A percentile compares a stretch with the other conserved stretches of the same genome.
Conservation (phyloP, 92 coral and sea anemone species). For the Montipora capitata region DNA sequence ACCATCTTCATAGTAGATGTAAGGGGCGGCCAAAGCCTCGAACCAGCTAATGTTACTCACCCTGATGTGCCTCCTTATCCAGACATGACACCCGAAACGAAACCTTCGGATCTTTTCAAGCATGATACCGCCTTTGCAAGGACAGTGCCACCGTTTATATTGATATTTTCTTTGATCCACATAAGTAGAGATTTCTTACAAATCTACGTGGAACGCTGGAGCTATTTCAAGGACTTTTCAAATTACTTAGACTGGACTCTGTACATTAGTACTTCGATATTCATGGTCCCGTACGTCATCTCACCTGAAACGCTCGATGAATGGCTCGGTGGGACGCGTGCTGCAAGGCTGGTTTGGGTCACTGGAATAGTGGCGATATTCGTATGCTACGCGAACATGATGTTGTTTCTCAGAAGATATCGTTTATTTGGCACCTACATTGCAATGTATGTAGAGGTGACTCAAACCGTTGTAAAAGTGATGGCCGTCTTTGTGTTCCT, state of each 20-base stretch:
- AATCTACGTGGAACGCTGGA: constrained; percentile 57
- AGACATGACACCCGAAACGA: too few relatives aligned
- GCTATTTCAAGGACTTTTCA: constrained; percentile 55
- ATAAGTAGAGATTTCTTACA: constrained; percentile 68
- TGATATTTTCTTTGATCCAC: constrained; percentile 50
- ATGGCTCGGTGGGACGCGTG: not conserved
- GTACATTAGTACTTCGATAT: constrained; percentile 59
- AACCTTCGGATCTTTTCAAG: not conserved
- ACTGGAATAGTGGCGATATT: constrained; percentile 67
- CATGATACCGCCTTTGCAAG: not conserved
- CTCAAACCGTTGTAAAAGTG: constrained; percentile 73
- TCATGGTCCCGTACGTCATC: constrained; percentile 66
- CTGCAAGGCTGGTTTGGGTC: constrained; percentile 55
- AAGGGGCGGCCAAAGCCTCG: constrained; percentile 16
- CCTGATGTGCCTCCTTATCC: too few relatives aligned
- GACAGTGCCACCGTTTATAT: constrained; percentile 32
- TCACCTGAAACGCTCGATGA: not conserved
- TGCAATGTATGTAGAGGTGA: constrained; percentile 83
- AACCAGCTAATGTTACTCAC: not conserved
- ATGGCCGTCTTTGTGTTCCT: constrained; percentile 66
- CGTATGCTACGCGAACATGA: constrained; percentile 77
- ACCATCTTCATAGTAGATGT: constrained; percentile 53
- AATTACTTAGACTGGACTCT: constrained; percentile 71
- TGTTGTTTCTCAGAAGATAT: constrained; percentile 75
- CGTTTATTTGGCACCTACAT: constrained; percentile 81